These are phyloP conservation scores for Megalonaias nervosa DNA, from an alignment of 1,140 invertebrate species.

Conservation along the genomic window DNA sequence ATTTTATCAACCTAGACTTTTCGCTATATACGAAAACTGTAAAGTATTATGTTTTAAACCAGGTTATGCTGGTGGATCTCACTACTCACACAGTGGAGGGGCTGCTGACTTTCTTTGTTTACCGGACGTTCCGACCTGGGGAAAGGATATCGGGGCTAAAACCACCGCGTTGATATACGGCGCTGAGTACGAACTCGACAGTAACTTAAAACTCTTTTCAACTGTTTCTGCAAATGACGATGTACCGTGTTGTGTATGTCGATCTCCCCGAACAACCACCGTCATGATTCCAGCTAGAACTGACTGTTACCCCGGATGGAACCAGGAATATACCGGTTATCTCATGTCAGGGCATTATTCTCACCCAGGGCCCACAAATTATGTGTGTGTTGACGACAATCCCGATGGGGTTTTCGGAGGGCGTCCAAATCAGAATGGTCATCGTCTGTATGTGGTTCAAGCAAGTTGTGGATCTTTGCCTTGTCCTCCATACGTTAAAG, in stretches of 20 bases:
- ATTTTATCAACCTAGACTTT: too few relatives aligned
- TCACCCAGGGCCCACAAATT: constrained; percentile 18
- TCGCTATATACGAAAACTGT: too few relatives aligned
- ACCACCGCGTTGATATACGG: too few relatives aligned
- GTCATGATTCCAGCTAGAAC: constrained; percentile 38
- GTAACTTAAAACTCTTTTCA: too few relatives aligned
- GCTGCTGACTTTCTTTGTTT: too few relatives aligned
- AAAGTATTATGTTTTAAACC: too few relatives aligned
- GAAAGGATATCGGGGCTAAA: too few relatives aligned
- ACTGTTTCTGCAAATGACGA: background rate
- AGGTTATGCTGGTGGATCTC: too few relatives aligned
- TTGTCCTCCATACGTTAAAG: constrained; percentile 41
- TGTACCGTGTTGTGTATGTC: constrained; percentile 37
- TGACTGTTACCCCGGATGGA: constrained; percentile 37
- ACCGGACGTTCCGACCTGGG: too few relatives aligned
- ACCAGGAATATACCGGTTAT: constrained; percentile 35
- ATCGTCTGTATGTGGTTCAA: constrained; percentile 40
- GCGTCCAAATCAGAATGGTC: constrained; percentile 15
- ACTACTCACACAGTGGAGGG: too few relatives aligned
- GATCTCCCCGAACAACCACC: constrained; percentile 5
- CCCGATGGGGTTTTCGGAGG: constrained; percentile 26
- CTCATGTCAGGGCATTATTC: constrained; percentile 29
- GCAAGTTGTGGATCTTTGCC: constrained; percentile 34
- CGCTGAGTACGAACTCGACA: too few relatives aligned
- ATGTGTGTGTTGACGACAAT: constrained; percentile 40